Evolutionary conservation across 35 echinoderm and acorn worm genomes (phyloP).

Genomic region (Apostichopus japonicus): DNA sequence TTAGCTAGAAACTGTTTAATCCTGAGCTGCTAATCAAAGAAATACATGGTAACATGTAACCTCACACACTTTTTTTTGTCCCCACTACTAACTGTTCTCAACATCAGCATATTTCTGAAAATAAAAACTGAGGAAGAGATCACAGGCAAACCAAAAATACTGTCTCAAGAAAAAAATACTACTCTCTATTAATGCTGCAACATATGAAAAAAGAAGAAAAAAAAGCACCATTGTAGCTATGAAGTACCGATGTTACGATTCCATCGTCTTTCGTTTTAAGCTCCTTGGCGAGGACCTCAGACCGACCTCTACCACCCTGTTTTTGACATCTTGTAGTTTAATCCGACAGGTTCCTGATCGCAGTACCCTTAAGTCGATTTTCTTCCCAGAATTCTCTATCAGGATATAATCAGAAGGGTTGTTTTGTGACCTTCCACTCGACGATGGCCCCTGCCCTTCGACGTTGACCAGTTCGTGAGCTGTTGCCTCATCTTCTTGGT

Average conservation of each 20-base stretch:
- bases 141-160: neutral
- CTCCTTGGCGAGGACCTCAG: constrained; percentile 10
- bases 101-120: neutral
- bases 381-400: neutral
- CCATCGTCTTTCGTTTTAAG: constrained; percentile 38
- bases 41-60: too few relatives aligned
- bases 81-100: too few relatives aligned
- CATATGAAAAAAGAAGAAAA: neutral
- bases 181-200: neutral
- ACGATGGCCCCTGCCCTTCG: constrained; percentile 4
- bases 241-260: constrained; percentile 37
- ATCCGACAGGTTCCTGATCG: constrained; percentile 19
- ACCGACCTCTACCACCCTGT: constrained; percentile 9
- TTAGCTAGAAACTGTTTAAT: too few relatives aligned
- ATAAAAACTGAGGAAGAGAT: neutral
- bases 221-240: neutral
- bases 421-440: neutral
- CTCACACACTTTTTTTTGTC: too few relatives aligned
- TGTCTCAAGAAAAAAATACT: neutral
- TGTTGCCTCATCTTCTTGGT: constrained; percentile 11
- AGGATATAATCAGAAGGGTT: neutral
- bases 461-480: neutral
- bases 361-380: neutral
- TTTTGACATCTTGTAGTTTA: constrained; percentile 50
- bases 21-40: too few relatives aligned